Evolutionary conservation across 2,888 invertebrate genomes (phyloP).

Genomic region (Tiliacea citrago): DNA sequence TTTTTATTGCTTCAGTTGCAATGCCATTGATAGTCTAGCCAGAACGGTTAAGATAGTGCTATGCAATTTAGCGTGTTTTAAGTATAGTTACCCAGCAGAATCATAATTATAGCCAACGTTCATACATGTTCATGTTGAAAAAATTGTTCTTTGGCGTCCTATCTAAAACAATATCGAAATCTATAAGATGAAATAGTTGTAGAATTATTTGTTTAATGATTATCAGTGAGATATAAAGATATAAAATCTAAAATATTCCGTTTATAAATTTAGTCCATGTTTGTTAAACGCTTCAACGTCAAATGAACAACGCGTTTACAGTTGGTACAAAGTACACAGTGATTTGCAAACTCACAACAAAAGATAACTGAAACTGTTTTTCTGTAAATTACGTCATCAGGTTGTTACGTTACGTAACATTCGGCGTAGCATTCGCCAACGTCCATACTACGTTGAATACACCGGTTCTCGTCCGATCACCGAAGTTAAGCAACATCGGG

Average conservation of each 20-base stretch:
- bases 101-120: background rate
- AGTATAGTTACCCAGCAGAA: background rate
- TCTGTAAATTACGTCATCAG: background rate
- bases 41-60: background rate
- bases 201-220: background rate
- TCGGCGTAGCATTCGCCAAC: slow-evolving; percentile 19
- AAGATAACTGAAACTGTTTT: slow-evolving; percentile 2
- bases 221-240: no score
- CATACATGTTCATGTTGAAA: background rate
- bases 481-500: slow-evolving; percentile 87
- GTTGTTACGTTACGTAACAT: background rate
- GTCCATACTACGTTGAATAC: slow-evolving; percentile 75
- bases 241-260: background rate
- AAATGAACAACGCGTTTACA: background rate
- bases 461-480: slow-evolving; percentile 88
- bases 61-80: background rate
- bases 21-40: slow-evolving; percentile 3
- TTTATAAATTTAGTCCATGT: background rate
- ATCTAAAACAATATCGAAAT: background rate
- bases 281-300: background rate
- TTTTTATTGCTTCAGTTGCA: slow-evolving; percentile 7
- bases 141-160: background rate
- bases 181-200: background rate
- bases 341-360: background rate
- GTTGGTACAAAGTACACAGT: slow-evolving; percentile 1